phyloP scores from a whole-genome alignment of 2,888 invertebrate species.

The Timema cristinae region DNA sequence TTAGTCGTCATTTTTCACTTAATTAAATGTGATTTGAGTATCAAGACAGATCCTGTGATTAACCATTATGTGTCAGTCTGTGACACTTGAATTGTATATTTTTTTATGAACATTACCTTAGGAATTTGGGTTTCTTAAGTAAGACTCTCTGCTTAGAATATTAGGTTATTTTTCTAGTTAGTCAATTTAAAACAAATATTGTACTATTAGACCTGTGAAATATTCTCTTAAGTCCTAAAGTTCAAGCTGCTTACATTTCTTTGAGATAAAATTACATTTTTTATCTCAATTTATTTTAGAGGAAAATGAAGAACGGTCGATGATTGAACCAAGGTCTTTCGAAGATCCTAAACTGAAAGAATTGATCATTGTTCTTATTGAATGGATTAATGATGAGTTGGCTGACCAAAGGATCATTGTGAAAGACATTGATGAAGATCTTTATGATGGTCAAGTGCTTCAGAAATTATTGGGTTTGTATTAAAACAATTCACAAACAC shows the following conservation, averaged over 20 bases:
- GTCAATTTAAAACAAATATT: no score
- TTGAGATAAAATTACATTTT: conserved; percentile 14
- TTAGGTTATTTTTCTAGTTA: no score
- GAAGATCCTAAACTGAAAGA: conserved; percentile 83
- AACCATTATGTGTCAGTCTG: no score
- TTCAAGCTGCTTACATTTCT: not conserved
- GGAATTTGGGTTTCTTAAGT: no score
- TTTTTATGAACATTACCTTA: no score
- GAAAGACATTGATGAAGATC: conserved; percentile 91
- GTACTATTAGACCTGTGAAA: no score
- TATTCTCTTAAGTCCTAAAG: no score
- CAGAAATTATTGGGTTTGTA: conserved; percentile 60
- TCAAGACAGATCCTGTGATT: no score
- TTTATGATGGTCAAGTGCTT: conserved; percentile 93
- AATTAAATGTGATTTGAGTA: no score
- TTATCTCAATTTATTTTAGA: conserved; percentile 52
- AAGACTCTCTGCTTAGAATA: no score
- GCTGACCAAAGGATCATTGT: conserved; percentile 96
- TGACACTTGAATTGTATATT: no score
- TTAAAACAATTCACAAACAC: not conserved
- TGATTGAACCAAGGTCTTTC: conserved; percentile 85
- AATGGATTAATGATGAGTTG: conserved; percentile 98
- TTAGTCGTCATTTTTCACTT: no score
- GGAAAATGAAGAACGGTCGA: conserved; percentile 95
- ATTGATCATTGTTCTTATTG: conserved; percentile 80